These are phyloP conservation scores for Heliocidaris erythrogramma DNA, from an alignment of 35 echinoderm and acorn worm genomes.

Conservation along the genomic window DNA sequence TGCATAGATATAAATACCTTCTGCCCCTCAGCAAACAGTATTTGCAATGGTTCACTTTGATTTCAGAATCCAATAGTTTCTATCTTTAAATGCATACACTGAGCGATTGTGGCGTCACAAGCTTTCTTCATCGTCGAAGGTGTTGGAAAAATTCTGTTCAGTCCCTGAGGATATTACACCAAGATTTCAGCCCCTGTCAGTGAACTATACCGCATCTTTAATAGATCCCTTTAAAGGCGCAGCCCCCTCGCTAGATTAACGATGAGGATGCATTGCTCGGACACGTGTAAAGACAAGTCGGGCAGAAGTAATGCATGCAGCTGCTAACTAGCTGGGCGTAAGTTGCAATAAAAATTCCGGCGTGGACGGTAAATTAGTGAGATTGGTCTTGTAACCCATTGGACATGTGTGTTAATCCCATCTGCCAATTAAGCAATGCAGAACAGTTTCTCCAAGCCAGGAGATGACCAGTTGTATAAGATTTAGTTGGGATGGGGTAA, in stretches of 20 bases:
- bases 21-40: no score
- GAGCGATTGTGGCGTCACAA: background rate
- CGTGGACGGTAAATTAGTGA: background rate
- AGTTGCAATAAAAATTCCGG: background rate
- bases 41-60: background rate
- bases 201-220: background rate
- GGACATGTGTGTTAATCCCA: constrained; percentile 10
- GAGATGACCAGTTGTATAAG: background rate
- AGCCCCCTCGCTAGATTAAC: constrained; percentile 7
- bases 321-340: background rate
- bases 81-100: background rate
- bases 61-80: background rate
- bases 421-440: background rate
- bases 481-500: background rate
- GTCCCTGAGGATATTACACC: background rate
- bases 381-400: background rate
- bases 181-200: background rate
- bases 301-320: background rate
- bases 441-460: background rate
- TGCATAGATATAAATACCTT: no score
- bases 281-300: constrained; percentile 9
- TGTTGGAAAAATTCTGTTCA: background rate
- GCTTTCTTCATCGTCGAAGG: background rate
- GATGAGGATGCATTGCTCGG: background rate
- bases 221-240: background rate